Evolutionary conservation across 1,140 invertebrate species (phyloP).

Genomic region (Zaprionus kolodkinae): DNA sequence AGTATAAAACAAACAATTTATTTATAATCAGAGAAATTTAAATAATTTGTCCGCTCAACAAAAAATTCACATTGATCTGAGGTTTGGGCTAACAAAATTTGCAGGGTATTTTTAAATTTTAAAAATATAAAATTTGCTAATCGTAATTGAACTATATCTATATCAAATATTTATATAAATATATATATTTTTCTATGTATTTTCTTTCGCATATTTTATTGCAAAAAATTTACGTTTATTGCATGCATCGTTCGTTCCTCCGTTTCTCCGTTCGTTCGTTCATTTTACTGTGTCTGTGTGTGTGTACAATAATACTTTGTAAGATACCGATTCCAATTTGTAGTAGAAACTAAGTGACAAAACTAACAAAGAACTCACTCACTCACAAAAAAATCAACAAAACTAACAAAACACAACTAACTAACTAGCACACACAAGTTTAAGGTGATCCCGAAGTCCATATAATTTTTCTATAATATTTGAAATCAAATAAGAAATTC

Average conservation of each 20-base stretch:
- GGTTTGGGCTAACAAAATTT: conserved; percentile 4
- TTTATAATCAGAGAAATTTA: no score
- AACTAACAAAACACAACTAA: conserved; percentile 9
- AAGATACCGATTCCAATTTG: conserved; percentile 75
- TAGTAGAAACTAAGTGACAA: conserved; percentile 55
- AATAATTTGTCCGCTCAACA: background rate
- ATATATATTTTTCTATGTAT: conserved; percentile 65
- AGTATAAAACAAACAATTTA: no score
- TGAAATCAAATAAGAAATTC: no score
- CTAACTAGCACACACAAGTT: background rate
- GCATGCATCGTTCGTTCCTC: conserved; percentile 76
- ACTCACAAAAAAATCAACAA: conserved; percentile 18
- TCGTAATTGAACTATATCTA: conserved; percentile 31
- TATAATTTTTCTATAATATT: background rate
- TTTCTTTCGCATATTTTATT: conserved; percentile 75
- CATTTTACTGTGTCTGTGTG: conserved; percentile 81
- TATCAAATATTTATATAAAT: conserved; percentile 57
- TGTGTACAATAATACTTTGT: conserved; percentile 77
- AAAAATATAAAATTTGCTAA: conserved; percentile 11
- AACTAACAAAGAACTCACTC: conserved; percentile 17
- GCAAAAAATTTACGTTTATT: conserved; percentile 64
- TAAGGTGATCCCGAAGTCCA: background rate
- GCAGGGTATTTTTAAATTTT: conserved; percentile 8
- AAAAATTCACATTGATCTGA: background rate
- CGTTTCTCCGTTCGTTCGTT: conserved; percentile 72